phyloP scores from a whole-genome alignment of 1,140 invertebrate genomes.

The Oncopeltus fasciatus region DNA sequence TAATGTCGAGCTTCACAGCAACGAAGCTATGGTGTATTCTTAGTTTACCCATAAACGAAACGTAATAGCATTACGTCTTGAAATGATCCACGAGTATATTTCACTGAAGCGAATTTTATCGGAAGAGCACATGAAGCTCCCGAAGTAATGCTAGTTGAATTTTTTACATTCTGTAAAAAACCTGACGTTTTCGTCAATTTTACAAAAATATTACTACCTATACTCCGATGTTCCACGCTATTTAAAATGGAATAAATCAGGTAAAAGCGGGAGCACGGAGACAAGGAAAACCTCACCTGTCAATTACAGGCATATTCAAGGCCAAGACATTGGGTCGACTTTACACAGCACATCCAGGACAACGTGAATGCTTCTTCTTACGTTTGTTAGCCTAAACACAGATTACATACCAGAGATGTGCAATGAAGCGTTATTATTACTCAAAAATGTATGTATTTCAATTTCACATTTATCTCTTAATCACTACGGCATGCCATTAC shows the following conservation, averaged over 20 bases:
- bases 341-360: slow-evolving; percentile 31
- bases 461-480: background rate
- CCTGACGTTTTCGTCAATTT: background rate
- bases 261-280: slow-evolving; percentile 16
- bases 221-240: slow-evolving; percentile 17
- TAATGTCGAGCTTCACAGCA: too few species aligned
- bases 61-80: slow-evolving; percentile 29
- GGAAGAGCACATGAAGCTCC: slow-evolving; percentile 9
- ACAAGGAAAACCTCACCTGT: slow-evolving; percentile 17
- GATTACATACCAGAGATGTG: background rate
- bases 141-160: slow-evolving; percentile 12
- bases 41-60: slow-evolving; percentile 28
- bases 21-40: slow-evolving; percentile 28
- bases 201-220: slow-evolving; percentile 15
- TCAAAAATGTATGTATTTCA: background rate
- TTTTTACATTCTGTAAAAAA: slow-evolving; percentile 7
- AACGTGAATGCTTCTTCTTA: slow-evolving; percentile 33
- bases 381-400: slow-evolving; percentile 26
- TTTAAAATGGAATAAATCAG: slow-evolving; percentile 14
- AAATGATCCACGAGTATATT: slow-evolving; percentile 26
- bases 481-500: background rate
- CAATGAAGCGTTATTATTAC: background rate
- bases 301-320: background rate
- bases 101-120: slow-evolving; percentile 16
- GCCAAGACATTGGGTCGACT: slow-evolving; percentile 26